Evolutionary conservation across 2,888 invertebrate species (phyloP), one percentile per base, ranked within the genome.

Genomic region (Eilema depressum): DNA sequence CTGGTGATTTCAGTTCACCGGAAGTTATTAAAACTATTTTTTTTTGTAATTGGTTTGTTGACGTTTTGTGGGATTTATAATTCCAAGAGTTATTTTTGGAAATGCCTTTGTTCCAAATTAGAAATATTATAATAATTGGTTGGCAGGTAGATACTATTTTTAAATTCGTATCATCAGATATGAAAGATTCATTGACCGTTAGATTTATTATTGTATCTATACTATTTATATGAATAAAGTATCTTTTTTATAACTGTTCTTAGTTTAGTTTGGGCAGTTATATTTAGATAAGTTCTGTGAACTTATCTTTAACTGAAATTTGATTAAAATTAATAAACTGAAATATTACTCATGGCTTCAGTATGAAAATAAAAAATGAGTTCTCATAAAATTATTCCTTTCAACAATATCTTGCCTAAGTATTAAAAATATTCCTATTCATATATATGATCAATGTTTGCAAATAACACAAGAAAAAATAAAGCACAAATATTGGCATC

Each of bases 1-100:
- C 88, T 88, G 86, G 85, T 86, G 84, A 85, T 86, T 82, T 83
- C 75, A 75, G 69, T 69, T 74, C 71, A 30, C 86, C 91, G 92
- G 90, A 91, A 91, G 88, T 89, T 82, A 85, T 89, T 88, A 82
- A 75, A 83, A 83, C 79, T 76, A 70, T 76, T 75, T 77, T 75
- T 70, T 68, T n/a, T 66, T 23, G n/a, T 68, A 30, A 73, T 77
- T 69, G 72, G 25, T 68, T 53, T 26, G 26, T 64, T 64, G 67
- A 30, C n/a, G 66, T 73, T 73, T 71, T 4, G 56, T 64, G 17
- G 63, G 69, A 23, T 72, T 70, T 68, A 68, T 57, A 33, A 33
- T 47, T 53, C 4, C 11, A 12, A 47, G 28, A 2, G 0, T 53
- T 12, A 53, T 25, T 28, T 64, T 64, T 53, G 17, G 17, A 63